Base-by-base conservation (phyloP, 2,888 invertebrate genomes). In the Magallana nippona region DNA sequence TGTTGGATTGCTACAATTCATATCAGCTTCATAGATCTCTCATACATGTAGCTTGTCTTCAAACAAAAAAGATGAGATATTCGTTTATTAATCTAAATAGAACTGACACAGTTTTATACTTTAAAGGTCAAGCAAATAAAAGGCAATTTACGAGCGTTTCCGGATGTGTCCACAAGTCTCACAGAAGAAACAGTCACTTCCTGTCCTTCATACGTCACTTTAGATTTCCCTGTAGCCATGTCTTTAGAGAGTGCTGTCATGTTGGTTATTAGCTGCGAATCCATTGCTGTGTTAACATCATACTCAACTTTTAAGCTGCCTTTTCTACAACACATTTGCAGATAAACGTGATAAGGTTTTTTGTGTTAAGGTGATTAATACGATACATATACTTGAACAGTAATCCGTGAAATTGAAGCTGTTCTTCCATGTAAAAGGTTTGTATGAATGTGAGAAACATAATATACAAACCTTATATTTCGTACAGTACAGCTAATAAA, bases 171-270 rank as follows among this genome's bases (percentile, higher is more conserved):
- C 22, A 10, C 15, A n/a, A 57, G 17, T 58, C 10, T 13, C 10
- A 79, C 15, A 57, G 79, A 32, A 11, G 55, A 22, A 11, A 56
- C 56, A 8, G 79, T 11, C 55, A 79, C 79, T 55, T 79, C 58
- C 27, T 79, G 57, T 22, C 79, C 58, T 1, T 57, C 57, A 22
- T 79, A 79, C 27, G 57, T 79, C 27, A 79, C 57, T 19, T 56
- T 57, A 15, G 19, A 19, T 22, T 22, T 56, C n/a, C 57, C 58
- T 22, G 27, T 22, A 15, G 57, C n/a, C 17, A 79, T 19, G 22
- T 57, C 2, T 57, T 19, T 79, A 19, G 79, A 22, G 17, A 79
- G 27, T 13, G 19, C 15, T 10, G 79, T 19, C 13, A 79, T 15
- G 1, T 56, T 19, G 19, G 56, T 13, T 13, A n/a, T 57, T 19